Evolutionary conservation across 1,140 invertebrate genomes (phyloP).

Genomic region (Zaprionus africanus): DNA sequence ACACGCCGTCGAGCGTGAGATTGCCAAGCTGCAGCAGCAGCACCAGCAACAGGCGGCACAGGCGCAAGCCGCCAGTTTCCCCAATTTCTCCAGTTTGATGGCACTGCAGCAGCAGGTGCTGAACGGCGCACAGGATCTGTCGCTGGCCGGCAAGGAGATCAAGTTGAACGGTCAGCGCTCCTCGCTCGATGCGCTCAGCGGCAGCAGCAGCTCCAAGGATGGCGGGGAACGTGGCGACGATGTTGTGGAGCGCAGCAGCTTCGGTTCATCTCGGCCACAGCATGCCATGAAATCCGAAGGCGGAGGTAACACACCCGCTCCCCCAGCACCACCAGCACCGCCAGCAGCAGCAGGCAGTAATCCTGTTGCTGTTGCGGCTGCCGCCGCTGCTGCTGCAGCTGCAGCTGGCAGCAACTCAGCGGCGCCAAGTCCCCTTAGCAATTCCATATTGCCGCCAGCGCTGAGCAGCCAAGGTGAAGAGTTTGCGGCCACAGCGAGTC

Average conservation of each 20-base stretch:
- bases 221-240: slow-evolving; percentile 56
- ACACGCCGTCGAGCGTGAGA: slow-evolving; percentile 93
- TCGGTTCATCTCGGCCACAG: background rate
- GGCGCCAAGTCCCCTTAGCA: slow-evolving; percentile 91
- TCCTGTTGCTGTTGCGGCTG: slow-evolving; percentile 9
- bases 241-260: slow-evolving; percentile 72
- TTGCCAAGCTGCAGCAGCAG: slow-evolving; percentile 92
- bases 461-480: slow-evolving; percentile 89
- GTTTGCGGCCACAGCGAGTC: slow-evolving; percentile 93
- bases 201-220: slow-evolving; percentile 65
- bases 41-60: slow-evolving; percentile 85
- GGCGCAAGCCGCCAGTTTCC: slow-evolving; percentile 85
- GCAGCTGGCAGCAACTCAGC: slow-evolving; percentile 39
- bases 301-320: slow-evolving; percentile 88
- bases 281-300: background rate
- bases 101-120: slow-evolving; percentile 90
- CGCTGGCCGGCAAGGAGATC: slow-evolving; percentile 89
- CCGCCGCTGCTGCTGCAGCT: background rate
- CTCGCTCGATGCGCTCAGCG: slow-evolving; percentile 59
- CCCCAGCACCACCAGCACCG: slow-evolving; percentile 85
- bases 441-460: slow-evolving; percentile 92
- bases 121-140: slow-evolving; percentile 91
- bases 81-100: slow-evolving; percentile 86
- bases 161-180: slow-evolving; percentile 87
- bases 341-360: slow-evolving; percentile 35